Base-by-base conservation (phyloP, 1,140 invertebrate species). In the Zaprionus capensis region DNA sequence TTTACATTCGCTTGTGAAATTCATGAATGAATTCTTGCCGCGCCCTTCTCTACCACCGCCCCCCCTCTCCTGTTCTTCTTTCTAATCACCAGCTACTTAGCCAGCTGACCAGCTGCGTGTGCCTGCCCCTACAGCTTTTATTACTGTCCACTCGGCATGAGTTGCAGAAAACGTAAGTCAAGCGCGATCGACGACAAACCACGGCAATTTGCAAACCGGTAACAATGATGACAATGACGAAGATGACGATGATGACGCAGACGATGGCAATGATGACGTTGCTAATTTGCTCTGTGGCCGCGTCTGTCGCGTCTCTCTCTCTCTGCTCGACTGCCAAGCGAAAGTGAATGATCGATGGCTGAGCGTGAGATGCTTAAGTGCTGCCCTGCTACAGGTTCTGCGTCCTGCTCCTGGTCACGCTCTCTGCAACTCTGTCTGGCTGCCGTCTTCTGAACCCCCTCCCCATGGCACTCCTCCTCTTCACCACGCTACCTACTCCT, bases 141-240 rank as follows among this genome's bases (percentile, higher is more conserved):
- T 65, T 56, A 55, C 57, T 82, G 81, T 51, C 61, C 66, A 90
- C 38, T 71, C 76, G 26, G 79, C 85, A 88, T 88, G 85, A 88
- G 55, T 77, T 69, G 83, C 77, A 76, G n/a, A 46, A 74, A 70
- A 78, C 59, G 73, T 14, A 57, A n/a, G 62, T 20, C 26, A 46
- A n/a, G 28, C 17, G 34, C 38, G 34, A 68, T 59, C 44, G 53
- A 65, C 73, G 53, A 75, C 67, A 74, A 74, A 74, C 70, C 28
- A 63, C 71, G 64, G 34, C 59, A 57, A 59, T 31, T 55, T 22
- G 71, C 15, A 78, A 78, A 74, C 76, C 64, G 65, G 71, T 78
- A 68, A 62, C 20, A 14, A 51, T 24, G 46, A 51, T 22, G 46
- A 51, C 22, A 20, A 51, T 51, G 20, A 51, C 46, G 36, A 41